Evolutionary conservation across 2,888 invertebrate species (phyloP).

Genomic region (Troglohyphantes excavatus): DNA sequence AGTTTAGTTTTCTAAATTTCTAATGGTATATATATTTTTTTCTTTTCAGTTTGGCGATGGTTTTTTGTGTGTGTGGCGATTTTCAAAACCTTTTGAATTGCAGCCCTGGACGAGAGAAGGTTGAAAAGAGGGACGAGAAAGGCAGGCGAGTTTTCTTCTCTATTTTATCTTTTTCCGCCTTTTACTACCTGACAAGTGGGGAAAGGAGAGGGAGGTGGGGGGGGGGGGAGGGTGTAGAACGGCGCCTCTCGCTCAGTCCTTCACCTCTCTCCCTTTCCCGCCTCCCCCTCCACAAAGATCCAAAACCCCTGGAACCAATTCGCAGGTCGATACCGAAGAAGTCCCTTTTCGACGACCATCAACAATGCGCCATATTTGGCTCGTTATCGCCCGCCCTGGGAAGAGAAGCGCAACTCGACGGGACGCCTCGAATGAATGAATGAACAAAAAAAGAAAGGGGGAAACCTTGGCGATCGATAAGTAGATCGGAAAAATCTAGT

Average conservation of each 20-base stretch:
- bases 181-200: background rate
- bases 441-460: constrained; percentile 8
- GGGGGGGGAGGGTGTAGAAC: background rate
- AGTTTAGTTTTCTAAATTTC: no score
- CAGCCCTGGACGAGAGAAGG: no score
- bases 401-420: background rate
- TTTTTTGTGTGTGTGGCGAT: no score
- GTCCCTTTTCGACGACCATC: constrained; percentile 23
- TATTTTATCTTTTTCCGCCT: background rate
- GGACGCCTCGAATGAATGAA: background rate
- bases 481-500: constrained; percentile 38
- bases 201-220: background rate
- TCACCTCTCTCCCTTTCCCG: background rate
- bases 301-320: background rate
- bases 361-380: constrained; percentile 66
- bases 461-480: constrained; percentile 27
- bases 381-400: constrained; percentile 41
- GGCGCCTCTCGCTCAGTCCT: constrained; percentile 38
- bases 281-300: background rate
- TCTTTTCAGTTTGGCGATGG: no score
- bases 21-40: no score
- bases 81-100: no score
- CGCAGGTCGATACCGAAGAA: constrained; percentile 64
- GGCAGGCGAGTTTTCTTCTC: no score
- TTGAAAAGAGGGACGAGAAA: no score